Evolutionary conservation across 37 sponge, comb jelly and placozoan genomes (phyloP).

Genomic region (Ianthella basta): DNA sequence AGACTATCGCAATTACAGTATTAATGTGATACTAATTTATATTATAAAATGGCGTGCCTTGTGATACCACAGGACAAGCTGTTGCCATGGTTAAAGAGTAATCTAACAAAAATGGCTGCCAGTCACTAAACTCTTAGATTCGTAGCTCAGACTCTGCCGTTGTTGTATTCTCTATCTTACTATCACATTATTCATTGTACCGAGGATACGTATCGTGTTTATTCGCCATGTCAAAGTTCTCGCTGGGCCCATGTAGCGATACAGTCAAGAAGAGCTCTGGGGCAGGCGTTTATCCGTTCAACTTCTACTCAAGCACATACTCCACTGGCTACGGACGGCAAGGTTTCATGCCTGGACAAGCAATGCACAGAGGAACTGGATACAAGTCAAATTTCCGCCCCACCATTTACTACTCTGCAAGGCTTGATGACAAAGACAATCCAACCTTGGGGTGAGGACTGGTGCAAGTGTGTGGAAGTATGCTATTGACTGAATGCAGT

Average conservation of each 20-base stretch:
- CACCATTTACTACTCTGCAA: slow-evolving; percentile 75
- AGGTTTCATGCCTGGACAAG: slow-evolving; percentile 35
- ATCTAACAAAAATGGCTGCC: too few species aligned
- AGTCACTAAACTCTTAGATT: too few species aligned
- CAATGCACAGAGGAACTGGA: slow-evolving; percentile 80
- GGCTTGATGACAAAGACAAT: slow-evolving; percentile 81
- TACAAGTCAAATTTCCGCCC: slow-evolving; percentile 92
- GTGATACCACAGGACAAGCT: too few species aligned
- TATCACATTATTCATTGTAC: too few species aligned
- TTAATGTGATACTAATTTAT: too few species aligned
- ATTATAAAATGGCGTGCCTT: too few species aligned
- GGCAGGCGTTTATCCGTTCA: slow-evolving; percentile 45
- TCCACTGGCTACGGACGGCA: slow-evolving; percentile 61
- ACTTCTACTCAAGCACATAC: slow-evolving; percentile 93
- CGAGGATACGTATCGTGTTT: too few species aligned
- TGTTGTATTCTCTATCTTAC: too few species aligned
- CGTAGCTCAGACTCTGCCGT: too few species aligned
- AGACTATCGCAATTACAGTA: too few species aligned
- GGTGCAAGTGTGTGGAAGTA: neutral
- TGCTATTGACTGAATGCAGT: neutral
- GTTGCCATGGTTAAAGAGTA: too few species aligned
- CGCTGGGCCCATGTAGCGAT: slow-evolving; percentile 70
- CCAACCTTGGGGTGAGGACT: slow-evolving; percentile 78
- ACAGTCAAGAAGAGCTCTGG: slow-evolving; percentile 78
- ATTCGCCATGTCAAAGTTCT: slow-evolving; percentile 47